These are phyloP conservation scores for Chionomys nivalis DNA, from an alignment of 2,113 vertebrate genomes.

Conservation along the genomic window DNA sequence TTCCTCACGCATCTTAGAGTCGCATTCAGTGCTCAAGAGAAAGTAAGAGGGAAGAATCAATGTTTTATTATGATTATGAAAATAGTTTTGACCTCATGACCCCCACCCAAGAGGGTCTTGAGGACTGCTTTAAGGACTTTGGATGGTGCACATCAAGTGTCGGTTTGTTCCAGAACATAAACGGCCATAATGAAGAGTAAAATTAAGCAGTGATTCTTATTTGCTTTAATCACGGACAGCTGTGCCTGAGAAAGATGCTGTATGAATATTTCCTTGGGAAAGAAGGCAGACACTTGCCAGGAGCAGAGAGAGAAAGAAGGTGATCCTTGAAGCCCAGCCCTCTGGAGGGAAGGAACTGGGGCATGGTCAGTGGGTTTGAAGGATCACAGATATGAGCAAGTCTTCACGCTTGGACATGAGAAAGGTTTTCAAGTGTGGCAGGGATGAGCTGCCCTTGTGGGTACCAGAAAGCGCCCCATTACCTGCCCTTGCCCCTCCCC, in stretches of 20 bases:
- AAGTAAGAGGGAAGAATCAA: neutral
- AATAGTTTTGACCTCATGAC: neutral
- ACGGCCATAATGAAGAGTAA: neutral
- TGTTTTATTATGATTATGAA: neutral
- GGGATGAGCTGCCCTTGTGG: neutral
- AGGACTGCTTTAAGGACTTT: neutral
- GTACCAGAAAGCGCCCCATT: neutral
- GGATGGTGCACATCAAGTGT: neutral
- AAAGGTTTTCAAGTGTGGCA: neutral
- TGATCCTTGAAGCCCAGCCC: neutral
- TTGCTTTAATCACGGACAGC: neutral
- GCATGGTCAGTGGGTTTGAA: neutral
- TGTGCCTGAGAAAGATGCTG: neutral
- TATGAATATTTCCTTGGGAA: neutral
- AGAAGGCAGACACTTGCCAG: neutral
- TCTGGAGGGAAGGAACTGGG: neutral
- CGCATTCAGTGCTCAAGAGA: neutral
- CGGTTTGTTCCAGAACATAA: neutral
- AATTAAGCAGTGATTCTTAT: neutral
- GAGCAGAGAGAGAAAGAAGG: neutral
- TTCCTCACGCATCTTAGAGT: neutral
- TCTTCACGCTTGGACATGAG: neutral
- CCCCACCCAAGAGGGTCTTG: neutral
- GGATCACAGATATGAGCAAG: neutral
- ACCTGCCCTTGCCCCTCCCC: neutral